These are phyloP conservation scores for Megaleporinus macrocephalus DNA, from an alignment of 2,113 vertebrate species.

Conservation along the genomic window DNA sequence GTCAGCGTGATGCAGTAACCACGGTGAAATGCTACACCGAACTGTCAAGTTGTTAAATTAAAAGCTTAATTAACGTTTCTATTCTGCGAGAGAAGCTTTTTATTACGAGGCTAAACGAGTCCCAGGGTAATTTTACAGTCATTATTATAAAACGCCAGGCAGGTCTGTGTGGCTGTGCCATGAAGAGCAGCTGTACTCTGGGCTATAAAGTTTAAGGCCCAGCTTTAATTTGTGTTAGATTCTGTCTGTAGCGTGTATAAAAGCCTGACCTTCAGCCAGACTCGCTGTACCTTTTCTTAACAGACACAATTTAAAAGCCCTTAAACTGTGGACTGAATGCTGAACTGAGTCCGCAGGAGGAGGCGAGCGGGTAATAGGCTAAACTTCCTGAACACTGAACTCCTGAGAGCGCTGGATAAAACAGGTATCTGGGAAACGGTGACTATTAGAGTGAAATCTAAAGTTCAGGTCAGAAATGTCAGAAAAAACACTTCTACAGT, in stretches of 20 bases:
- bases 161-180: conserved; percentile 27
- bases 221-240: conserved; percentile 36
- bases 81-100: conserved; percentile 44
- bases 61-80: conserved; percentile 53
- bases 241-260: conserved; percentile 20
- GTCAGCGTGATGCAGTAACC: conserved; percentile 37
- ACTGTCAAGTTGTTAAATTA: conserved; percentile 53
- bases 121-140: conserved; percentile 49
- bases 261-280: conserved; percentile 40
- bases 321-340: not conserved
- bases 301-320: not conserved
- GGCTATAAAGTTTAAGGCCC: conserved; percentile 40
- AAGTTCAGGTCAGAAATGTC: too few species aligned
- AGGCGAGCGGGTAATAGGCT: not conserved
- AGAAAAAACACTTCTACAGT: too few species aligned
- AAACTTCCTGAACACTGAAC: too few species aligned
- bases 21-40: conserved; percentile 26
- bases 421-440: too few species aligned
- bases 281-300: conserved; percentile 27
- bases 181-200: conserved; percentile 45
- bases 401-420: too few species aligned
- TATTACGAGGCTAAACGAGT: conserved; percentile 47
- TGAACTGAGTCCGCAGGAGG: not conserved
- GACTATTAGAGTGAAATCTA: too few species aligned
- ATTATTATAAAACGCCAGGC: conserved; percentile 47